Percentiles rank a stretch among this genome's conserved stretches.
phyloP scores from a whole-genome alignment of 2,113 vertebrate genomes.

The Potamarius usumacintae region DNA sequence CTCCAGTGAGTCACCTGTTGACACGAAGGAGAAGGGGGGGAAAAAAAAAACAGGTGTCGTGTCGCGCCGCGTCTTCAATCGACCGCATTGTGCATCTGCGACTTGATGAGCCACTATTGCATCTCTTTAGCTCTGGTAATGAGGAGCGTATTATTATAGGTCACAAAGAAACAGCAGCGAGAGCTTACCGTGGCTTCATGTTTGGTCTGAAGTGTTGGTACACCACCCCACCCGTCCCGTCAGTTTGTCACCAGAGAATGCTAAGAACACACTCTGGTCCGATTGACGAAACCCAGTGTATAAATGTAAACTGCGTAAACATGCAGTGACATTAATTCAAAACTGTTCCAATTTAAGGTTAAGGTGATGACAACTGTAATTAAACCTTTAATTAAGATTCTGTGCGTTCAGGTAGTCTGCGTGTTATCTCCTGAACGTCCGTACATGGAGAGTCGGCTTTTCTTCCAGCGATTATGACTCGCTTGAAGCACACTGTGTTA shows the following conservation, averaged over 20 bases:
- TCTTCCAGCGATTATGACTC: not conserved
- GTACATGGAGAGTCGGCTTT: not conserved
- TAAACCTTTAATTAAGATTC: not conserved
- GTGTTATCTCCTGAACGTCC: not conserved
- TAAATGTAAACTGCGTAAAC: not conserved
- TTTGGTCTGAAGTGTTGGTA: conserved; percentile 3
- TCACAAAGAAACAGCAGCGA: not conserved
- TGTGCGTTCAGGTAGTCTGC: not conserved
- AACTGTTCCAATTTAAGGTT: not conserved
- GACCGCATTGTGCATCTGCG: not conserved
- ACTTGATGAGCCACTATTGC: not conserved
- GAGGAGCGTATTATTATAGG: not conserved
- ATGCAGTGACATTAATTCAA: not conserved
- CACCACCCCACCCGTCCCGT: not conserved
- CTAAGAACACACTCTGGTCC: not conserved
- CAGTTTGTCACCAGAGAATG: not conserved
- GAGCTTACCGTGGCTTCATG: not conserved
- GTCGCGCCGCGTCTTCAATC: not conserved
- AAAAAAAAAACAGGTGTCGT: conserved; percentile 17
- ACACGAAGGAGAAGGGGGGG: not conserved
- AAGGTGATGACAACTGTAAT: no score
- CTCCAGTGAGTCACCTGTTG: conserved; percentile 36
- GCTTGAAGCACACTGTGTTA: not conserved
- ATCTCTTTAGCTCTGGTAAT: not conserved
- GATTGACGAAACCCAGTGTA: not conserved